phyloP scores from a whole-genome alignment of 2,797 vertebrate species.

The Muraenolepis orangiensis region DNA sequence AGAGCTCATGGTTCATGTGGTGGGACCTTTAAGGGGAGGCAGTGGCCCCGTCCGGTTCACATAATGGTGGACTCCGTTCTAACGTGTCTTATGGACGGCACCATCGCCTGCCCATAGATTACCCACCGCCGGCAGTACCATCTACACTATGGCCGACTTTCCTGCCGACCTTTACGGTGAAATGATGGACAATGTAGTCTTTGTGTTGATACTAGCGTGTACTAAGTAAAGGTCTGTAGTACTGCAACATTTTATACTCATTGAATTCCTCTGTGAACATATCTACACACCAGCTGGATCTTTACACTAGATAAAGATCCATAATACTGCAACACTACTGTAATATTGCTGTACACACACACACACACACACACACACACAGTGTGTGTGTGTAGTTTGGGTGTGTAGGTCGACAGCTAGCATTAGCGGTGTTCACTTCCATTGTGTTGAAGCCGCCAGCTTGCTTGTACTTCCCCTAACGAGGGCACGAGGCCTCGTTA shows the following conservation, averaged over 20 bases:
- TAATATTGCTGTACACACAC: neutral
- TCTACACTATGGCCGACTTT: neutral
- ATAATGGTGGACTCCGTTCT: neutral
- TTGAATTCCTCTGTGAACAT: too few species aligned
- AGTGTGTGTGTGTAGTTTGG: too few species aligned
- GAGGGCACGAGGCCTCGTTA: neutral
- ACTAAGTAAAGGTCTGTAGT: neutral
- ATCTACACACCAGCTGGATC: too few species aligned
- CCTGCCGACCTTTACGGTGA: neutral
- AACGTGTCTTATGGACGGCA: neutral
- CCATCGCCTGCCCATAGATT: neutral
- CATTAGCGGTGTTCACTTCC: neutral
- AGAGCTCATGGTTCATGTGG: too few species aligned
- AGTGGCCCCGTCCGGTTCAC: too few species aligned
- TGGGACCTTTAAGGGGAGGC: too few species aligned
- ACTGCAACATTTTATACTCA: neutral
- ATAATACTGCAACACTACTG: neutral
- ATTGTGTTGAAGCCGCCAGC: neutral
- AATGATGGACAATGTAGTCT: neutral
- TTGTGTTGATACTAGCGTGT: neutral
- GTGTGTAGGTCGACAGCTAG: neutral
- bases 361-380: too few species aligned
- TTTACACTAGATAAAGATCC: neutral
- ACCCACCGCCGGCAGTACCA: neutral
- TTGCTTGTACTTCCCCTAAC: too few species aligned